Evolutionary conservation across 2,797 vertebrate species (phyloP), one percentile per base, ranked within the genome.

Genomic region (Ctenosaura bakeri): DNA sequence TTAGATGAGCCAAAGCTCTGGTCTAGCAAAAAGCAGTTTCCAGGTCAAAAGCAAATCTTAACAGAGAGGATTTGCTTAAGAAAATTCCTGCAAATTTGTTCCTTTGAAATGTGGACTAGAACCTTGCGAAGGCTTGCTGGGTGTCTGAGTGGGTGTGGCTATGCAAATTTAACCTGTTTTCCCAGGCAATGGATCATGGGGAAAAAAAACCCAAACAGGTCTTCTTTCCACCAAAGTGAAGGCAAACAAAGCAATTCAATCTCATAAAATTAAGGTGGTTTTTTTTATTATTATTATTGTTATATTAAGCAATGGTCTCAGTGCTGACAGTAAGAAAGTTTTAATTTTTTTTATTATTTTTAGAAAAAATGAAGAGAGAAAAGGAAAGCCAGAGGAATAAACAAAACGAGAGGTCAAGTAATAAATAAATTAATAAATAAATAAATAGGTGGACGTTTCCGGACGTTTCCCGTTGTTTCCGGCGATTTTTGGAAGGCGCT

Each of bases 351-450:
- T 95, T 93, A n/a, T 38, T 78, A 12, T 46, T 94, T 93, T 95
- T 93, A 90, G 95, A 97, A 95, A 95, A n/a, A 56, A 20, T 18
- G 13, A 12, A 59, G 0, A 24, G 4, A 26, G 22, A 18, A 10
- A 56, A n/a, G 54, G 10, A 87, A 42, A 77, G 26, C 54, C 87
- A 74, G 74, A 59, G 85, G 64, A 92, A 96, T 96, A 96, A 97
- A 81, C 52, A 24, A 50, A 50, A 13, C 0, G 8, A 89, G 69
- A 89, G 81, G 71, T 62, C 80, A 77, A 76, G 56, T 83, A 78
- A 97, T 96, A 97, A 96, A 97, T 97, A 96, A 95, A 96, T 95
- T 97, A 94, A 96, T 90, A 71, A 97, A 97, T 87, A 97, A 97
- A 96, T 96, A 97, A 94, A 82, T 94, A 86, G 91, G 71, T 35